Percentiles rank a stretch among this genome's conserved stretches.
Evolutionary conservation across 1,140 invertebrate genomes (phyloP).

Genomic region (Medauroidea extradentata): DNA sequence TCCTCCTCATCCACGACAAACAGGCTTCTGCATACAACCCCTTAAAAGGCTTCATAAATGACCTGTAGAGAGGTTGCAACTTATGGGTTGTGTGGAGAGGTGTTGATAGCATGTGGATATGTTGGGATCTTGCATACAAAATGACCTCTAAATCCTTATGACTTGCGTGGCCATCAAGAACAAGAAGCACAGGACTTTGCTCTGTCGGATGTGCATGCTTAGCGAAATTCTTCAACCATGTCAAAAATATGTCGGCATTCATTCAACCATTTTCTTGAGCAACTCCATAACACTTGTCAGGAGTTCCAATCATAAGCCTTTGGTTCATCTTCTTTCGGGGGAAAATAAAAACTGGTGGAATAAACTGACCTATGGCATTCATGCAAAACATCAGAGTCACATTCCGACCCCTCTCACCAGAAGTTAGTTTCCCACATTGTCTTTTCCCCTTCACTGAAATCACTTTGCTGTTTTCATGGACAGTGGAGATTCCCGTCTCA

Average conservation of each 20-base stretch:
- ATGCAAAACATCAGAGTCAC: no score
- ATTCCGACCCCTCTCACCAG: no score
- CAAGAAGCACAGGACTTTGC: constrained; percentile 20
- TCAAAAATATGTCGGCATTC: constrained; percentile 10
- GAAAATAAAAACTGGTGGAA: no score
- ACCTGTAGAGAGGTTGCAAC: constrained; percentile 35
- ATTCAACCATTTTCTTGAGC: constrained; percentile 17
- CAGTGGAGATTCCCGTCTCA: no score
- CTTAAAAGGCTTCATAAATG: constrained; percentile 35
- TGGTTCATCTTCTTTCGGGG: constrained; percentile 7
- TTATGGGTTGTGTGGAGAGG: constrained; percentile 38
- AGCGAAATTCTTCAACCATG: neutral
- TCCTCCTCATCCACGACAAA: neutral
- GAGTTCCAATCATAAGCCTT: constrained; percentile 12
- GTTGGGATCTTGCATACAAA: constrained; percentile 36
- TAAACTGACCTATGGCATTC: no score
- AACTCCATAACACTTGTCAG: constrained; percentile 13
- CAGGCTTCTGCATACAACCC: neutral
- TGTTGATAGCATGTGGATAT: constrained; percentile 37
- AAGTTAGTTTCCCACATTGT: no score
- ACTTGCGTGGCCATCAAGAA: constrained; percentile 38
- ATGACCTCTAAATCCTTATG: constrained; percentile 24
- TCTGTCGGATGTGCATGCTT: neutral
- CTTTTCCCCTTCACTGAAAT: no score
- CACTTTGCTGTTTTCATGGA: no score